phyloP scores from a whole-genome alignment of 2,113 vertebrate species.

The Mesocricetus auratus region DNA sequence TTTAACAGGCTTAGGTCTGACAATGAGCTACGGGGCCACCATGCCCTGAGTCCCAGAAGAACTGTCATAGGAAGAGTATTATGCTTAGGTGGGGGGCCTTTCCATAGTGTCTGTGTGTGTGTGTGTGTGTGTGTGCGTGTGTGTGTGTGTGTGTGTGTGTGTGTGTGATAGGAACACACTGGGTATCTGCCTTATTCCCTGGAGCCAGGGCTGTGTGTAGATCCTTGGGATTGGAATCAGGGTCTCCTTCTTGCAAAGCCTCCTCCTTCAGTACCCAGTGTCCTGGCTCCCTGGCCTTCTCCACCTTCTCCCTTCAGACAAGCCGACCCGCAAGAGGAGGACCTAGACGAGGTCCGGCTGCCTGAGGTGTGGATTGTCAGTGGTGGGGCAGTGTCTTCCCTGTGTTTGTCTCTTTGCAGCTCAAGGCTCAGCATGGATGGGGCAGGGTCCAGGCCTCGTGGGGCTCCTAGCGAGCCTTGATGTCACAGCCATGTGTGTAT shows the following conservation, averaged over 20 bases:
- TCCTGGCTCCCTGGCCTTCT: not conserved
- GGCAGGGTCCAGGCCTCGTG: not conserved
- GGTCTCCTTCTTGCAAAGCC: not conserved
- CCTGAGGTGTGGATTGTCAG: not conserved
- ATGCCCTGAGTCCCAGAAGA: not conserved
- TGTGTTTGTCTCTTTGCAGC: not conserved
- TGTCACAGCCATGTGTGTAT: not conserved
- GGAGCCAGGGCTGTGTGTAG: not conserved
- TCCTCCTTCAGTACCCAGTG: not conserved
- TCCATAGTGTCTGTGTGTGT: not conserved
- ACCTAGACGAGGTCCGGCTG: not conserved
- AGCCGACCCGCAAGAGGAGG: not conserved
- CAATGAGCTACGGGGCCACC: not conserved
- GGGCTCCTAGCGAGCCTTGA: not conserved
- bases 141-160: not conserved
- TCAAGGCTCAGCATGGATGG: not conserved
- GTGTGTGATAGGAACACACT: not conserved
- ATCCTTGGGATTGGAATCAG: not conserved
- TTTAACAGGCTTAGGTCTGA: not conserved
- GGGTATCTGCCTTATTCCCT: not conserved
- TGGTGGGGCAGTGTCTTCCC: too few species aligned
- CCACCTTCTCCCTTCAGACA: not conserved
- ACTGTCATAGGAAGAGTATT: too few species aligned
- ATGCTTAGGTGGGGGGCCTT: not conserved
- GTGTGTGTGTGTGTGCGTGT: not conserved